Percentiles rank a stretch among this genome's conserved stretches.
Conservation (phyloP, 2,888 invertebrate genomes). For the Ecdyonurus torrentis region DNA sequence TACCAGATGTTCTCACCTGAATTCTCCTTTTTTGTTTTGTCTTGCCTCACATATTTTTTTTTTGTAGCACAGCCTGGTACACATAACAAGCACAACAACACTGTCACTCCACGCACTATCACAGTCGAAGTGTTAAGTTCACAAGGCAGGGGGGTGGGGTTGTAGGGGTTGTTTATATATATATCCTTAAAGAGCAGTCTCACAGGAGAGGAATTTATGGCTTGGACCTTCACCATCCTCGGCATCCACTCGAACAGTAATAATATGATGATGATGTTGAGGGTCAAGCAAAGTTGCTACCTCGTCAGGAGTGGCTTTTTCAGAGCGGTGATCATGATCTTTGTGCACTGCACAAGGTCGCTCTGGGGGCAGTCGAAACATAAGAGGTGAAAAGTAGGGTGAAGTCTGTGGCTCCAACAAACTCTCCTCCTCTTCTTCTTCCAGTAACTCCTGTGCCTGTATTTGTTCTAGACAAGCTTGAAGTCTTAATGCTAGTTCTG, state of each 20-base stretch:
- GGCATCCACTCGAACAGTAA: neutral
- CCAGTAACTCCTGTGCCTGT: conserved; percentile 21
- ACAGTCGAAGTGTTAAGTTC: neutral
- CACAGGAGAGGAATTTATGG: neutral
- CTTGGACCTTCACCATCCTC: neutral
- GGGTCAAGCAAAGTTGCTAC: neutral
- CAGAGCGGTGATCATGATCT: conserved; percentile 3
- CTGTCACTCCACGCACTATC: neutral
- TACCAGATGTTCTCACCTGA: neutral
- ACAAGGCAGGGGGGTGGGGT: neutral
- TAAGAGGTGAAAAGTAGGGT: conserved; percentile 14
- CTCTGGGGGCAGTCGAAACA: conserved; percentile 7
- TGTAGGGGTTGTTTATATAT: no score
- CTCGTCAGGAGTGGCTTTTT: neutral
- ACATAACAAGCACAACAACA: neutral
- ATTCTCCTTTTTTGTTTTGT: neutral
- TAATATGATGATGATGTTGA: neutral
- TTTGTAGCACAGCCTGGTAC: neutral
- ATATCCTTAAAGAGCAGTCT: neutral
- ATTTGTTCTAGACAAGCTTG: conserved; percentile 26
- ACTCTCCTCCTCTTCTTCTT: conserved; percentile 17
- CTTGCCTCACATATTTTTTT: neutral
- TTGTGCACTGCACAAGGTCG: conserved; percentile 12
- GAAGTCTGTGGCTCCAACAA: conserved; percentile 13
- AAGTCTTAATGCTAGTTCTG: conserved; percentile 28